A percentile compares a stretch with the other conserved stretches of the same genome.
These are phyloP conservation scores for Halcyon badia DNA, from an alignment of 2,797 vertebrate genomes.

Conservation along the genomic window DNA sequence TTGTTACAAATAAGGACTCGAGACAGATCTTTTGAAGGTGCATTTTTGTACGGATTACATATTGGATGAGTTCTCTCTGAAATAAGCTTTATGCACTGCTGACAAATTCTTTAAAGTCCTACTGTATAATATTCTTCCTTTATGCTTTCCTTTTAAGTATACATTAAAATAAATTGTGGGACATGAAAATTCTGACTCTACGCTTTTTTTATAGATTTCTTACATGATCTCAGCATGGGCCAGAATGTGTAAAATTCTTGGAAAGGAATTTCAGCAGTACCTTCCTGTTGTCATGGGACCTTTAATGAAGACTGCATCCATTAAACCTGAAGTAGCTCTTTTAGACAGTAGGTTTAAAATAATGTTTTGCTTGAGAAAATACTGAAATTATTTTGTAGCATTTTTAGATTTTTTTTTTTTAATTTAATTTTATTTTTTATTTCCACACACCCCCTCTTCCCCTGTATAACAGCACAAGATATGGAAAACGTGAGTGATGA, in stretches of 20 bases:
- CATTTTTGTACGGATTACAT: neutral
- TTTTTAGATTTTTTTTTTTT: neutral
- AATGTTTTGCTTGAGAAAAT: neutral
- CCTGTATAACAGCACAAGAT: constrained; percentile 89
- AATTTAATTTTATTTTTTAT: no score
- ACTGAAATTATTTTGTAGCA: neutral
- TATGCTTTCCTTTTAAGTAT: neutral
- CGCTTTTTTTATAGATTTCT: constrained; percentile 86
- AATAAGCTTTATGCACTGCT: neutral
- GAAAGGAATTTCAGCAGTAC: constrained; percentile 98
- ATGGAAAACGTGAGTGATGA: constrained; percentile 99
- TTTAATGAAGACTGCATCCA: constrained; percentile 98
- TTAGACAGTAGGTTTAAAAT: constrained; percentile 91
- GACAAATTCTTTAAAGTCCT: neutral
- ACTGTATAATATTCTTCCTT: neutral
- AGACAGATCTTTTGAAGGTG: neutral
- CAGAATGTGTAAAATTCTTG: constrained; percentile 98
- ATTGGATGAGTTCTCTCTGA: neutral
- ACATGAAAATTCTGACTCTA: neutral
- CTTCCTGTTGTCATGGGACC: constrained; percentile 99
- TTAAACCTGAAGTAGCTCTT: constrained; percentile 98
- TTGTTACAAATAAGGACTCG: neutral
- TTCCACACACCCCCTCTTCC: no score
- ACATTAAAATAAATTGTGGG: neutral
- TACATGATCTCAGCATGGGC: constrained; percentile 99